Percentiles rank a stretch among this genome's conserved stretches.
phyloP scores from a whole-genome alignment of 2,797 vertebrate genomes.

The Pseudochaenichthys georgianus region DNA sequence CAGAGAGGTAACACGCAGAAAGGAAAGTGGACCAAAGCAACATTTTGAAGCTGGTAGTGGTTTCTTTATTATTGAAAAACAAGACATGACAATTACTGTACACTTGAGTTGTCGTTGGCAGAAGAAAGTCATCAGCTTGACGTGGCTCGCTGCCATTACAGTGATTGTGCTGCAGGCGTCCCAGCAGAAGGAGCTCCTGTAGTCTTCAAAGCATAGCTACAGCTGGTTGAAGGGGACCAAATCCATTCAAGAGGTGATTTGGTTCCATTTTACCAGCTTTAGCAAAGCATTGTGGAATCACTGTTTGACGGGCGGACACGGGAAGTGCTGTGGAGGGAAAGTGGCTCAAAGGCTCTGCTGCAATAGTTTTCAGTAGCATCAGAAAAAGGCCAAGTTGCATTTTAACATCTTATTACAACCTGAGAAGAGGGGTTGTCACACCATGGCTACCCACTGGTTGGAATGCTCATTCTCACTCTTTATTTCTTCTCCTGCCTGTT shows the following conservation, averaged over 20 bases:
- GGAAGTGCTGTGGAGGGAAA: slow-evolving; percentile 20
- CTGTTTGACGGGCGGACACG: slow-evolving; percentile 42
- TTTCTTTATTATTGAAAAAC: slow-evolving; percentile 72
- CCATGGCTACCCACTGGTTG: slow-evolving; percentile 12
- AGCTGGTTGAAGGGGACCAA: slow-evolving; percentile 99
- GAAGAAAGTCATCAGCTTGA: slow-evolving; percentile 34
- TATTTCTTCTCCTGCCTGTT: slow-evolving; percentile 16
- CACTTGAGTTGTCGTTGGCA: slow-evolving; percentile 42
- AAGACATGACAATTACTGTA: slow-evolving; percentile 53
- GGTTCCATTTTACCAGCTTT: slow-evolving; percentile 99
- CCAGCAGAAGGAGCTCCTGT: slow-evolving; percentile 75
- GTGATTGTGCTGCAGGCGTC: slow-evolving; percentile 49
- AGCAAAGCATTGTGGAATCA: slow-evolving; percentile 96
- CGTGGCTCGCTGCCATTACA: slow-evolving; percentile 30
- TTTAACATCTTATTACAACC: slow-evolving; percentile 46
- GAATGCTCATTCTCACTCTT: slow-evolving; percentile 5
- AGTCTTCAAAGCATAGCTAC: slow-evolving; percentile 99
- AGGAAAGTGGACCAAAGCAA: slow-evolving; percentile 70
- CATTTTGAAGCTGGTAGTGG: slow-evolving; percentile 53
- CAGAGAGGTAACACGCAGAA: slow-evolving; percentile 61
- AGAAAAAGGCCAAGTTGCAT: slow-evolving; percentile 26
- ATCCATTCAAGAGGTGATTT: slow-evolving; percentile 99
- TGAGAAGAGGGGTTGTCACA: slow-evolving; percentile 21
- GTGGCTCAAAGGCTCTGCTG: neutral
- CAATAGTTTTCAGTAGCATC: neutral